Base-by-base conservation (phyloP, 23 tunicate species). In the Diplosoma virens region DNA sequence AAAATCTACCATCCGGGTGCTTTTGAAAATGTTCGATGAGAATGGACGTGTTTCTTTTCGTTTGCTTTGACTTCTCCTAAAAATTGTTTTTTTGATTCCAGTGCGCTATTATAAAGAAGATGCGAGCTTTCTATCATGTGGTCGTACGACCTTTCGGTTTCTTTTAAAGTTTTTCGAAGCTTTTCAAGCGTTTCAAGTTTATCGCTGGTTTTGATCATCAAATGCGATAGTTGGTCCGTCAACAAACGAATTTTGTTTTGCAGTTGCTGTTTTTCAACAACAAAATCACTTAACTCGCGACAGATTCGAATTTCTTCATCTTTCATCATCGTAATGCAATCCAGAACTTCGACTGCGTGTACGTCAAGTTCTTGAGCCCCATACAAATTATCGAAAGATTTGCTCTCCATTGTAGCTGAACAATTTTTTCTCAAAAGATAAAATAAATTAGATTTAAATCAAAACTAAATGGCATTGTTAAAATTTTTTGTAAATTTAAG, bases 91-190 rank as follows among this genome's bases (percentile, higher is more conserved):
- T 34, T 58, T 20, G 84, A 59, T 34, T 65, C 73, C 30, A 29
- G 48, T 1, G 82, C 84, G 45, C 37, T 33, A 37, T 90, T 64
- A 17, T 71, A 79, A 0, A 90, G 79, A 22, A 84, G 59, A 28
- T 90, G 90, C 25, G 90, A 84, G 26, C 82, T 90, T 84, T 90
- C 97, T n/a, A 90, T 33, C 6, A 90, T 56, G 56, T 84, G 84
- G 30, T 70, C 31, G 73, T 87, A 87, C 0, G 85, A 80, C 16
- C 67, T 53, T 67, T 87, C 94, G 23, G 94, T 81, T 32, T 81
- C 94, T 35, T 50, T 29, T 2, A 67, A 81, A 0, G 94, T 75
- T 31, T 66, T 66, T 17, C 46, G 69, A 30, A 87, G 56, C 7
- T 81, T 75, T 0, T 30, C 74, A 17, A 67, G 36, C 17, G 30